Conservation (phyloP, 2,888 invertebrate genomes). For the Orthosia cruda region DNA sequence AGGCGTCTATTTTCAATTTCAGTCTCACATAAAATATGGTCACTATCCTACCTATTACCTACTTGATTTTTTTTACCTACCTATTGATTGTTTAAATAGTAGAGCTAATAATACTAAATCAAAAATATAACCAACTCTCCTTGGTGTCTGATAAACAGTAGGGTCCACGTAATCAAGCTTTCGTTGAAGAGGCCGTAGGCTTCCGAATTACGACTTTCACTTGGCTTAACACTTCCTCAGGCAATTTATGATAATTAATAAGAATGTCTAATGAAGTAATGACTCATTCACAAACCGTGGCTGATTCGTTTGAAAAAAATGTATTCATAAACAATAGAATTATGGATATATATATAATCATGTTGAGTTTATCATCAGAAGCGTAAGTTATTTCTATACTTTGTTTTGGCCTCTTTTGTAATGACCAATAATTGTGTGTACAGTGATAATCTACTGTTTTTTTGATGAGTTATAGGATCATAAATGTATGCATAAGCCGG, state of each 20-base stretch:
- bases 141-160: neutral
- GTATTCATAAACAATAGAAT: constrained; percentile 4
- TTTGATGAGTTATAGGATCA: too few relatives aligned
- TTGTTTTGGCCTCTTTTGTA: neutral
- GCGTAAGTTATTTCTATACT: neutral
- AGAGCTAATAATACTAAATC: neutral
- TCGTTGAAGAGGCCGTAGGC: constrained; percentile 15
- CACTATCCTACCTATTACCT: neutral
- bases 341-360: too few relatives aligned
- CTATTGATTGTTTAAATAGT: neutral
- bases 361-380: neutral
- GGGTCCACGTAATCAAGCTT: constrained; percentile 13
- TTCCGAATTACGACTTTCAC: constrained; percentile 55
- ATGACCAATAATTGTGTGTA: neutral
- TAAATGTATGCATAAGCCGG: too few relatives aligned
- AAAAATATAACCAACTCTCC: neutral
- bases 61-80: neutral
- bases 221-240: constrained; percentile 26
- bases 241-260: constrained; percentile 46
- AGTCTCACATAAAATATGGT: neutral
- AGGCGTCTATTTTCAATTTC: neutral
- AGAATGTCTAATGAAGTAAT: constrained; percentile 39
- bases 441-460: neutral
- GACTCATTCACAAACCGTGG: constrained; percentile 28
- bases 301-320: constrained; percentile 17